phyloP scores from a whole-genome alignment of 2,797 vertebrate species.

The Notamacropus eugenii region DNA sequence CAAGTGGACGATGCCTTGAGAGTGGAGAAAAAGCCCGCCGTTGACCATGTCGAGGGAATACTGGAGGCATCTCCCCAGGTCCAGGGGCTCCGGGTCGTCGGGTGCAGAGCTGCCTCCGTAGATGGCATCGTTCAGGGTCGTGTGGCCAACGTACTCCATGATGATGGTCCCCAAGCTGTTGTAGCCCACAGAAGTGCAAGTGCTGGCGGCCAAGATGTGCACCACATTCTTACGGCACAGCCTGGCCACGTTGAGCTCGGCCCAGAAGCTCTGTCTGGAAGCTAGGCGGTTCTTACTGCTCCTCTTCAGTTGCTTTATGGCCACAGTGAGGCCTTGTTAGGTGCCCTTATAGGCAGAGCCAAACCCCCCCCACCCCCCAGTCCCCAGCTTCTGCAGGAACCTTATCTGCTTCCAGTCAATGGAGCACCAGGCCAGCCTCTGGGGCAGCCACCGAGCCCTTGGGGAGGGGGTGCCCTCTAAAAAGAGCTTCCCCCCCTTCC shows the following conservation, averaged over 20 bases:
- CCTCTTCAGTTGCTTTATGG: conserved; percentile 94
- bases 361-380: conserved; percentile 88
- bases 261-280: conserved; percentile 95
- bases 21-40: conserved; percentile 92
- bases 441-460: conserved; percentile 77
- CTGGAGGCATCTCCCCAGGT: conserved; percentile 76
- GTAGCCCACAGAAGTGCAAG: conserved; percentile 85
- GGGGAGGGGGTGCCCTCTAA: conserved; percentile 62
- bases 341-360: conserved; percentile 94
- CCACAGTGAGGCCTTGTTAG: conserved; percentile 90
- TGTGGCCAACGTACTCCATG: conserved; percentile 93
- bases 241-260: conserved; percentile 93
- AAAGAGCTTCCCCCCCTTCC: conserved; percentile 72
- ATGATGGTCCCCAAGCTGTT: conserved; percentile 92
- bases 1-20: conserved; percentile 90
- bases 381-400: conserved; percentile 88
- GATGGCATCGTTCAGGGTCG: conserved; percentile 92
- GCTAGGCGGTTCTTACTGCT: conserved; percentile 91
- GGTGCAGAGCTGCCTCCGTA: conserved; percentile 78
- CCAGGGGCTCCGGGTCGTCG: conserved; percentile 7
- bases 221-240: conserved; percentile 92
- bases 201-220: conserved; percentile 92
- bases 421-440: conserved; percentile 90
- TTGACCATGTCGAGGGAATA: conserved; percentile 88
- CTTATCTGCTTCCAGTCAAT: conserved; percentile 93